Evolutionary conservation across 2,888 invertebrate species (phyloP).

Genomic region (Catocala nupta): DNA sequence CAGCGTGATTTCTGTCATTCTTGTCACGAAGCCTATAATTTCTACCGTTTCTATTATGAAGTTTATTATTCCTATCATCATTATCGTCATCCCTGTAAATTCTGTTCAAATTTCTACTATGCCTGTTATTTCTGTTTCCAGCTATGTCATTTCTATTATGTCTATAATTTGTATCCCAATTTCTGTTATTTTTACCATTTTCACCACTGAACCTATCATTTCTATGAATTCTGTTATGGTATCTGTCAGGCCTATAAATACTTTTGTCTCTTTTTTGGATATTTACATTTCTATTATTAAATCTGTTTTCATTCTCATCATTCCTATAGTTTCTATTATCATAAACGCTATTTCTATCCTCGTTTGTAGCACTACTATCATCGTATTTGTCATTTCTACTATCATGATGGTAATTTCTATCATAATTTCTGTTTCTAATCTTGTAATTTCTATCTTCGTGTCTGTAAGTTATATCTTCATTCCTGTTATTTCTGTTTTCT

Average conservation of each 20-base stretch:
- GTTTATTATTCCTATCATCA: neutral
- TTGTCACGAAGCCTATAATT: neutral
- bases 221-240: neutral
- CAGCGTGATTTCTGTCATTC: neutral
- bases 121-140: neutral
- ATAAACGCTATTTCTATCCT: neutral
- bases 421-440: neutral
- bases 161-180: neutral
- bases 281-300: neutral
- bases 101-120: neutral
- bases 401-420: neutral
- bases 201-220: neutral
- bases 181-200: neutral
- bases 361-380: neutral
- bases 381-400: neutral
- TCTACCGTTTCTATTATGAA: neutral
- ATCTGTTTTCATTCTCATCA: neutral
- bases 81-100: neutral
- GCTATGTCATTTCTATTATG: neutral
- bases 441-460: slow-evolving; percentile 2
- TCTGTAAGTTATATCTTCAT: neutral
- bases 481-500: neutral
- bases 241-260: neutral
- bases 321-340: neutral
- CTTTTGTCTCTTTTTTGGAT: no score